Evolutionary conservation across 1,140 invertebrate species (phyloP), one percentile per base, ranked within the genome.

Genomic region (Kradibia gibbosae): DNA sequence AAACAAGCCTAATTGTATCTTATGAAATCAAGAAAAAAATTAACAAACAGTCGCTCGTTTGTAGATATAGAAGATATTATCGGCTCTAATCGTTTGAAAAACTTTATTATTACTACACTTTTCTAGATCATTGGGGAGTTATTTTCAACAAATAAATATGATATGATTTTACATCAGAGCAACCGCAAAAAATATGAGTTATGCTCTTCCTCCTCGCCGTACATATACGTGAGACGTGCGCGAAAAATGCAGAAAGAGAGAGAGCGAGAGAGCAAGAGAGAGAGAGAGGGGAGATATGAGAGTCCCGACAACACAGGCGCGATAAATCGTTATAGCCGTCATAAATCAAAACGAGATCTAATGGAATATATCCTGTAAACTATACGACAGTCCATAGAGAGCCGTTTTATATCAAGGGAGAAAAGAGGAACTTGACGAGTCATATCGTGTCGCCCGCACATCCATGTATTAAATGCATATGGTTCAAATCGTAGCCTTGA

Each of bases 321-420:
- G 73, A 81, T 81, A 81, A 70, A 81, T 81, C 62, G 62, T 45
- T 70, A n/a, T 39, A 50, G 34, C 45, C 28, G 34, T 81, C 80
- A 70, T 81, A 76, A 81, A 81, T 81, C 73, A 81, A 75, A 45
- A 60, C n/a, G 8, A 57, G 17, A 76, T 81, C 45, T 81, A 81
- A 81, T 81, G 80, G 53, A 81, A 76, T 70, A 81, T 67, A 76
- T 62, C 73, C 80, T 62, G 72, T 48, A n/a, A 36, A 62, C 42
- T 45, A 36, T 53, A 25, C 57, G 60, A 42, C 72, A 39, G 36
- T 25, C 42, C 45, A 36, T 81, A 45, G 15, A 81, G 28, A 80
- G 42, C 55, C 42, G 36, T 65, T 60, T 74, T 28, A 67, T 36
- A 57, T 36, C 39, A 25, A 76, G 55, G 28, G 55, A 28, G 45